Conservation (phyloP, 2,113 vertebrate species). For the Chloropsis hardwickii region DNA sequence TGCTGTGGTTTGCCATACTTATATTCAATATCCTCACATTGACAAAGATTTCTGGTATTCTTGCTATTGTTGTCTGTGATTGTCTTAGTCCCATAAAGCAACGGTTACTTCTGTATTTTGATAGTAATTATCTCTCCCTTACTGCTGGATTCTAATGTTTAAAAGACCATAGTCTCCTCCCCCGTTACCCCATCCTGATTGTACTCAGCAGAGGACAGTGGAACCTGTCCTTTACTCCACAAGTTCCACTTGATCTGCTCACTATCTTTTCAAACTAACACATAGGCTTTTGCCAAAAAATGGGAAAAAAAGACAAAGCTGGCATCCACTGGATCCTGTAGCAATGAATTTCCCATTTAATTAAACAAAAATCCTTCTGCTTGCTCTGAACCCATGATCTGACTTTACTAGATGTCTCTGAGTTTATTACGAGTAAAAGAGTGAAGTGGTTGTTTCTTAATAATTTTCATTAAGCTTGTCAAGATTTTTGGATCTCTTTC, state of each 20-base stretch:
- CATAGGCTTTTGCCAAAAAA: not conserved
- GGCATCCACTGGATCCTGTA: not conserved
- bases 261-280: not conserved
- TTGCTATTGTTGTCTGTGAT: not conserved
- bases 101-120: not conserved
- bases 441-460: not conserved
- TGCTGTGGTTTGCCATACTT: not conserved
- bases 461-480: not conserved
- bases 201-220: not conserved
- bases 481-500: not conserved
- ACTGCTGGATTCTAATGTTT: not conserved
- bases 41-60: not conserved
- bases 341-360: not conserved
- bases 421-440: not conserved
- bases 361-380: not conserved
- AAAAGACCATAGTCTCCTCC: not conserved
- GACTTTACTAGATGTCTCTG: not conserved
- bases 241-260: not conserved
- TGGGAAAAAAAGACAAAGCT: rapidly evolving
- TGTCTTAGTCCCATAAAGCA: not conserved
- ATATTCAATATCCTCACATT: not conserved
- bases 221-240: not conserved
- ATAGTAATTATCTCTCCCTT: not conserved
- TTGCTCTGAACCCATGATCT: not conserved
- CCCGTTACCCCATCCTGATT: rapidly evolving